Conservation (phyloP, 2,888 invertebrate species). For the Mythimna pallens region DNA sequence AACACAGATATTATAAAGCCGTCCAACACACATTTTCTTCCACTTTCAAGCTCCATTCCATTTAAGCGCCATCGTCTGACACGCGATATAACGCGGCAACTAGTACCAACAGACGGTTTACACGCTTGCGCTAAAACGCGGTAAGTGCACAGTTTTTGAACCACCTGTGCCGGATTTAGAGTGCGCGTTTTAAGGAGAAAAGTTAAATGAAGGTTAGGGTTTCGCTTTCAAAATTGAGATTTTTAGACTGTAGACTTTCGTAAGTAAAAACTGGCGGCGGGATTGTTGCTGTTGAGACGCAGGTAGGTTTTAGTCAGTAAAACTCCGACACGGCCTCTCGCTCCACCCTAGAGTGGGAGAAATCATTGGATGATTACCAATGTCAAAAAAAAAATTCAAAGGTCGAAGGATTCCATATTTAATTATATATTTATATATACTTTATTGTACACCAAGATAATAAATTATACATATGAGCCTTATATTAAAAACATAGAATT, state of each 20-base stretch:
- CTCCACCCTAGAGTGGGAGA: too few species aligned
- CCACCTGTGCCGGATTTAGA: conserved; percentile 56
- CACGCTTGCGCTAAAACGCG: conserved; percentile 45
- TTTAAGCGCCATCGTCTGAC: conserved; percentile 37
- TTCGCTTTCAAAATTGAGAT: conserved; percentile 10
- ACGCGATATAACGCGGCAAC: conserved; percentile 49
- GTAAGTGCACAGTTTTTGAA: conserved; percentile 51
- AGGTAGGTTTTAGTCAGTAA: too few species aligned
- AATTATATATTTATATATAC: too few species aligned
- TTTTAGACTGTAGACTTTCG: conserved; percentile 14
- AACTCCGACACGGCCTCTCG: too few species aligned
- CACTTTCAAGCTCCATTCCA: conserved; percentile 22
- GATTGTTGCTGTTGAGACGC: too few species aligned
- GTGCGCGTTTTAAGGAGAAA: conserved; percentile 19
- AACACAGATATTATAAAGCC: conserved; percentile 25
- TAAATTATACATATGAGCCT: too few species aligned
- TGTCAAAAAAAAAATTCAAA: too few species aligned
- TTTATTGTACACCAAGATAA: too few species aligned
- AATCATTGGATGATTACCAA: too few species aligned
- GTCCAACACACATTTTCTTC: conserved; percentile 25
- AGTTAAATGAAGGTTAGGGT: conserved; percentile 11
- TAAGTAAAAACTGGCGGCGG: not conserved
- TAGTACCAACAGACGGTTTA: conserved; percentile 45
- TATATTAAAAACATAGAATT: too few species aligned
- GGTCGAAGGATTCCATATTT: too few species aligned